A percentile compares a stretch with the other conserved stretches of the same genome.
Conservation (phyloP, 2,113 vertebrate genomes). For the Ochotona curzoniae region DNA sequence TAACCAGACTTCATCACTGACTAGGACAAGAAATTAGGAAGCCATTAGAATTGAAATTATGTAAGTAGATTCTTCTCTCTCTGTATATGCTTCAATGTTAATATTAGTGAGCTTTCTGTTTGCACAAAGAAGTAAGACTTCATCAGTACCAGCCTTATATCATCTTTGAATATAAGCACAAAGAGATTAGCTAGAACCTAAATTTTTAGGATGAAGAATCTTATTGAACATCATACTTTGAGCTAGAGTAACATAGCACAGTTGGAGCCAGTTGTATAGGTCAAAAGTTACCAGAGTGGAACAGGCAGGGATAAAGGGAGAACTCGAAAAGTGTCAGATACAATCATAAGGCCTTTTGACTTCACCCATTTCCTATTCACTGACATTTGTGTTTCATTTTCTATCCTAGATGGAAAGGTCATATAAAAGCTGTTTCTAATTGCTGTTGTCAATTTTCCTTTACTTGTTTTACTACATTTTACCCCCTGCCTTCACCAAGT, state of each 20-base stretch:
- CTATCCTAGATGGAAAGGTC: background rate
- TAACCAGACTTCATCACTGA: background rate
- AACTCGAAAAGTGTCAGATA: background rate
- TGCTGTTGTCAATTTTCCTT: conserved; percentile 10
- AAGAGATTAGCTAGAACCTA: background rate
- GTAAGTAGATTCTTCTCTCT: background rate
- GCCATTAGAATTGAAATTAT: background rate
- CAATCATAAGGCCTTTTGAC: background rate
- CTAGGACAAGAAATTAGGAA: background rate
- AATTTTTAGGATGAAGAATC: background rate
- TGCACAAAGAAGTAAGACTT: background rate
- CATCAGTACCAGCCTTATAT: background rate
- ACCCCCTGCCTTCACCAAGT: background rate
- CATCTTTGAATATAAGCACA: conserved; percentile 34
- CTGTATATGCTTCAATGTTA: conserved; percentile 16
- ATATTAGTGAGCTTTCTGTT: conserved; percentile 4
- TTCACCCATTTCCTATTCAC: background rate
- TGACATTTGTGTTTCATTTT: conserved; percentile 40
- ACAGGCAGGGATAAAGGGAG: background rate
- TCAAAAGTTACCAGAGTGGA: background rate
- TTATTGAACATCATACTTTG: conserved; percentile 16
- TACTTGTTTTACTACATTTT: conserved; percentile 31
- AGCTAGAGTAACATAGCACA: background rate
- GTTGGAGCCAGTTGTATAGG: background rate
- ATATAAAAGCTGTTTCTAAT: conserved; percentile 20